phyloP scores from a whole-genome alignment of 2,113 vertebrate genomes.

The Scophthalmus maximus region DNA sequence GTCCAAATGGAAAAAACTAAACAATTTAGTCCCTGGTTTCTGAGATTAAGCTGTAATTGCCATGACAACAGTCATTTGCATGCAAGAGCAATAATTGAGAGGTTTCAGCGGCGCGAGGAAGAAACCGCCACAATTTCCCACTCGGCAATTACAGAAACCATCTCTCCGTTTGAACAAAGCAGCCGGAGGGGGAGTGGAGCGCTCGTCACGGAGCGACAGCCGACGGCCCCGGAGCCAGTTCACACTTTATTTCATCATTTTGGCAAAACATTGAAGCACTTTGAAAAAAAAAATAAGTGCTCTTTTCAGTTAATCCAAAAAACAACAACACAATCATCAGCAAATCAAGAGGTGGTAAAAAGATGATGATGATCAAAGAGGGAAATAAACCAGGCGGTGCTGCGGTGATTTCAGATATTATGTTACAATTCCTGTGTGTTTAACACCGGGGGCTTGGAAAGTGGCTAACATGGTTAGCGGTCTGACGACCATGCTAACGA shows the following conservation, averaged over 20 bases:
- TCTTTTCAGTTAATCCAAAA: constrained; percentile 24
- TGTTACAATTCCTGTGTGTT: background rate
- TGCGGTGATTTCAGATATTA: background rate
- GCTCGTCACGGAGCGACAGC: constrained; percentile 24
- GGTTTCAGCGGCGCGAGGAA: constrained; percentile 36
- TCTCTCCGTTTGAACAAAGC: constrained; percentile 25
- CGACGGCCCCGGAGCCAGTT: constrained; percentile 33
- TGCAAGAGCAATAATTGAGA: constrained; percentile 60
- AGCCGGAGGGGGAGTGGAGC: constrained; percentile 16
- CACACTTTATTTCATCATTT: constrained; percentile 23
- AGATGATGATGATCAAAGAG: constrained; percentile 11
- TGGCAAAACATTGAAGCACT: constrained; percentile 26
- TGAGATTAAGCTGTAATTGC: constrained; percentile 65
- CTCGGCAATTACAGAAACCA: constrained; percentile 44
- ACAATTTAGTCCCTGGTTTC: constrained; percentile 41
- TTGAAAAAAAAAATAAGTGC: constrained; percentile 2
- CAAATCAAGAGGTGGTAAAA: constrained; percentile 25
- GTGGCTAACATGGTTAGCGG: no score
- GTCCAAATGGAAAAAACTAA: constrained; percentile 32
- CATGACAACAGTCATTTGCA: constrained; percentile 70
- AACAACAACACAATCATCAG: constrained; percentile 11
- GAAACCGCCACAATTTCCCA: constrained; percentile 54
- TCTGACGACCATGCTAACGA: no score
- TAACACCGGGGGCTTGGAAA: no score
- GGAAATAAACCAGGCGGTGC: background rate